A percentile compares a stretch with the other conserved stretches of the same genome.
phyloP scores from a whole-genome alignment of 1,140 invertebrate genomes.

The Cataglyphis hispanica region DNA sequence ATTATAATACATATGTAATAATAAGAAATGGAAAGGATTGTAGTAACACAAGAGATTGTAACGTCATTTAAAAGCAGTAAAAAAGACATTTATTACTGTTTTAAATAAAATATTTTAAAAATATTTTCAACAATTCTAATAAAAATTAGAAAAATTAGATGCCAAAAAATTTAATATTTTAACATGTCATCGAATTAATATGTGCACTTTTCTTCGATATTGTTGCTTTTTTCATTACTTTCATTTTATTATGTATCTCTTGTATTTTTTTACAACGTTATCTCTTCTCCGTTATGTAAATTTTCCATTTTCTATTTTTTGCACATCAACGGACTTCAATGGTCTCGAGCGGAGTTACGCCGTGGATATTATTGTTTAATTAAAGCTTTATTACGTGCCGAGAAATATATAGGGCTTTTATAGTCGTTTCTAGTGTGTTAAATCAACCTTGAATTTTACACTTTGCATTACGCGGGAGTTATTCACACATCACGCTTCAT shows the following conservation, averaged over 20 bases:
- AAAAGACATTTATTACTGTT: background rate
- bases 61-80: background rate
- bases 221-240: background rate
- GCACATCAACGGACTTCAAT: background rate
- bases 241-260: background rate
- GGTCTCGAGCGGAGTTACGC: background rate
- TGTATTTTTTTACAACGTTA: background rate
- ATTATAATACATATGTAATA: background rate
- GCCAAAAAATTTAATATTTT: background rate
- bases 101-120: background rate
- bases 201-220: background rate
- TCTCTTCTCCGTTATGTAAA: background rate
- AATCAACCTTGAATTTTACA: background rate
- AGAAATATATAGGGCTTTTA: background rate
- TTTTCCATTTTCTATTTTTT: background rate
- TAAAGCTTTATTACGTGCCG: background rate
- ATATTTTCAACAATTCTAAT: too few relatives aligned
- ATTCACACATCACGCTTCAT: background rate
- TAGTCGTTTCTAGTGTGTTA: background rate
- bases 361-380: background rate
- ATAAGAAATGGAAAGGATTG: too few relatives aligned
- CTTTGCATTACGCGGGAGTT: background rate
- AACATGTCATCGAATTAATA: background rate
- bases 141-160: background rate
- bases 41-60: background rate